Base-by-base conservation (phyloP, 2,888 invertebrate genomes). In the Hypena proboscidalis region DNA sequence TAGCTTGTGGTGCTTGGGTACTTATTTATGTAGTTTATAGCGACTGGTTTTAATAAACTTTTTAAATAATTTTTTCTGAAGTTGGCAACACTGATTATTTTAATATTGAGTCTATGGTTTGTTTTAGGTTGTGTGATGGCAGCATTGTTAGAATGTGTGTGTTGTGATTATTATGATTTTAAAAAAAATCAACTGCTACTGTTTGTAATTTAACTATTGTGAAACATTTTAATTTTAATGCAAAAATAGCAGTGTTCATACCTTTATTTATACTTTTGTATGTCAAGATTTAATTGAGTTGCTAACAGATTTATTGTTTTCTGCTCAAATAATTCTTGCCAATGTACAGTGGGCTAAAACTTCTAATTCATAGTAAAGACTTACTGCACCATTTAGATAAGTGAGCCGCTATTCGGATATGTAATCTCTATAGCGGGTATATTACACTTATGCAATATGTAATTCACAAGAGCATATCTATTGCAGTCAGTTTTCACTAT, bases 1-100 rank as follows among this genome's bases (percentile, higher is more conserved):
- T 77, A 63, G 84, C 80, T 84, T 84, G 67, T 72, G 90, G 89
- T 89, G 89, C 84, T 85, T 87, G 85, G 88, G 86, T 85, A 81
- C 71, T 78, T 82, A 73, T 75, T 68, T 77, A 67, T 74, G 69
- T 84, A 81, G 68, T 72, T 46, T 71, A 57, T 67, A 58, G 60
- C 50, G 69, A 67, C 75, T 77, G 75, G 77, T 73, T 77, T 77
- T 70, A 66, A 66, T 67, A 55, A 36, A 22, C 23, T 37, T 26
- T 20, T 15, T 22, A 46, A 30, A 37, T 42, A 30, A 43, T 44
- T 42, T 39, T 31, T 19, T 35, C 23, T 32, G 27, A 25, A 5
- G 13, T n/a, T 26, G 25, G 25, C 11, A 25, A 5, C 5, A 4
- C 11, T 7, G 4, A 11, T 11, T 10, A 6, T 4, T 11, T 11